Evolutionary conservation across 2,888 invertebrate species (phyloP), one percentile per base, ranked within the genome.

Genomic region (Lottia scabra): DNA sequence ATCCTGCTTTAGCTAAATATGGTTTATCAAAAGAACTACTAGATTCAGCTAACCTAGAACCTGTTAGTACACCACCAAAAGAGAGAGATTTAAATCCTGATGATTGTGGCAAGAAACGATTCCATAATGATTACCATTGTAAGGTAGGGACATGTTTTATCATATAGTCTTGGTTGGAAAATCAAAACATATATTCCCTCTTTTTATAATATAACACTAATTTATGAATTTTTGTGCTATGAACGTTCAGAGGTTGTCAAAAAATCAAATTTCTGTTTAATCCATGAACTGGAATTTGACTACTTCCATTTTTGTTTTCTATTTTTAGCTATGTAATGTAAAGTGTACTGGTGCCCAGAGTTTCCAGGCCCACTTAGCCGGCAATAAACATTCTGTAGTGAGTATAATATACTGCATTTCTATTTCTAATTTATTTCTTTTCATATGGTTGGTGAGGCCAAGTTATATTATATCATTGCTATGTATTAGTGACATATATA

Each of bases 331-430:
- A 10, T 82, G 82, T 76, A 75, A 81, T 48, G 63, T 80, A 6
- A 65, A 73, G 16, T 81, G 81, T 71, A 82, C 80, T 0, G 79
- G 82, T 27, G 65, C 79, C 3, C 64, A 71, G n/a, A 76, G 76
- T 45, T 79, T 79, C 63, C 75, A 78, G 70, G 76, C 75, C 65
- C 82, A 82, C 70, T 45, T 81, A 12, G 77, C 77, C 13, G 82
- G 82, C 56, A 77, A 70, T 48, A 79, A 78, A 38, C 82, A 82
- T 66, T 79, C 76, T 73, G 27, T n/a, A 67, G 82, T 82, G 79
- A 73, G 81, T 78, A 26, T 62, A 43, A 66, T 48, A 15, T 45
- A 27, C 19, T 65, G 13, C n/a, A 10, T 62, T 48, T 30, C 48
- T 16, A n/a, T n/a, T n/a, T 27, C 6, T 62, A 64, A 26, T 10